Base-by-base conservation (phyloP, 2,113 vertebrate genomes). In the rat (Rattus norvegicus) region DNA sequence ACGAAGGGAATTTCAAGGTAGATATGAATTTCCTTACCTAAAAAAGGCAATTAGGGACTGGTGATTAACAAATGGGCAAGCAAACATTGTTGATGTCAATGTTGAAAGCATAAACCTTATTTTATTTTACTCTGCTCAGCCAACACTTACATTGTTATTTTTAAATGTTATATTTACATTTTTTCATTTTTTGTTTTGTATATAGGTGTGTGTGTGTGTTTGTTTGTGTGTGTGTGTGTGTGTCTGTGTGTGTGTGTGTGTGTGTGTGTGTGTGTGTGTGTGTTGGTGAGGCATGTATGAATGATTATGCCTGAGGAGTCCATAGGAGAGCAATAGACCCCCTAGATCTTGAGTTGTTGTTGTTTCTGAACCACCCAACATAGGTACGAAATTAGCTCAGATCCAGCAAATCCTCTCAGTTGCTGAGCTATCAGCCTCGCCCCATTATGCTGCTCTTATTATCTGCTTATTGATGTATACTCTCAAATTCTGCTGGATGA, bases 11-110 rank as follows among this genome's bases (percentile, higher is more conserved):
- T 98, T 88, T 98, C 80, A 91, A 89, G 96, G 93, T 24, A 43
- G 36, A 96, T 98, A 98, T 95, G 93, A 96, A 97, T 97, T 98
- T 98, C n/a, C 10, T 95, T 96, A 95, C 83, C 16, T 7, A 92
- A 91, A 97, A 98, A 61, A 98, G 10, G 76, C 94, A 98, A 96
- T 95, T 88, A 97, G 90, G 97, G 81, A 94, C 89, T 86, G 75
- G 0, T 96, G 93, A 97, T 96, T 73, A 0, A 5, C 49, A 97
- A 93, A 73, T 84, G 72, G 96, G 85, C 2, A 94, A 98, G 79
- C 52, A 97, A 73, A 95, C 67, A 95, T 30, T 91, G 20, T 11
- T 39, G 33, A 52, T 96, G 94, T 98, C 85, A 10, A 56, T 88
- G 17, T 17, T 49, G 5, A 97, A 59, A 94, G 85, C 92, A 87